Base-by-base conservation (phyloP, 2,113 vertebrate genomes). In the Peromyscus maniculatus region DNA sequence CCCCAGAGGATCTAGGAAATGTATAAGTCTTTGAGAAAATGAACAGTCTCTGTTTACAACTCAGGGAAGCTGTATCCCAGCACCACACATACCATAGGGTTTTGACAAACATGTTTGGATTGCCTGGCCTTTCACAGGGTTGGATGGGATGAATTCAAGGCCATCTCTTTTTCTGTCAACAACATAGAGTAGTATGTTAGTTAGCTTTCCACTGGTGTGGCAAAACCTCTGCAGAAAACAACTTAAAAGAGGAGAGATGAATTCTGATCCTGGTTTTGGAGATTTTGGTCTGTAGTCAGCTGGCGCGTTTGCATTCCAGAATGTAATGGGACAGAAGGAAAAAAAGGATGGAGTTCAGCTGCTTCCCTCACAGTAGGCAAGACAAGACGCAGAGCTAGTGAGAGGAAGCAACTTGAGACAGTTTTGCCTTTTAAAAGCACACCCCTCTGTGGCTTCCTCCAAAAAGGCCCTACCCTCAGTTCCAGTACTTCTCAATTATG, bases 261-360 rank as follows among this genome's bases (percentile, higher is more conserved):
- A 7, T 21, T 59, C 74, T 59, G 21, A 17, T 72, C 36, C 9
- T 0, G 8, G 87, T 39, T 39, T 57, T 9, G 17, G 36, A 74
- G 26, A 16, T 59, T 59, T 59, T 8, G 0, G 52, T 17, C 15
- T 2, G 2, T 1, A 4, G 15, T 16, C 12, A 39, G 33, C 31
- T 39, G 46, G 10, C 33, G 17, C 4, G 43, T 43, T 43, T 43
- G n/a, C n/a, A 43, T 89, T 59, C 62, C 31, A 16, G 71, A 0
- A 1, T 89, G 16, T 75, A 16, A 26, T 43, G 4, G 17, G n/a
- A 26, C 5, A 43, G n/a, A 43, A 31, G 26, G 26, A 9, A 46
- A 74, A 39, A 7, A 24, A 24, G 8, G 13, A 39, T 72, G 67
- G 21, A 89, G 24, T 39, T 74, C n/a, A 89, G 36, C 15, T 6